Evolutionary conservation across 2,113 vertebrate genomes (phyloP).

Genomic region (Passer montanus): DNA sequence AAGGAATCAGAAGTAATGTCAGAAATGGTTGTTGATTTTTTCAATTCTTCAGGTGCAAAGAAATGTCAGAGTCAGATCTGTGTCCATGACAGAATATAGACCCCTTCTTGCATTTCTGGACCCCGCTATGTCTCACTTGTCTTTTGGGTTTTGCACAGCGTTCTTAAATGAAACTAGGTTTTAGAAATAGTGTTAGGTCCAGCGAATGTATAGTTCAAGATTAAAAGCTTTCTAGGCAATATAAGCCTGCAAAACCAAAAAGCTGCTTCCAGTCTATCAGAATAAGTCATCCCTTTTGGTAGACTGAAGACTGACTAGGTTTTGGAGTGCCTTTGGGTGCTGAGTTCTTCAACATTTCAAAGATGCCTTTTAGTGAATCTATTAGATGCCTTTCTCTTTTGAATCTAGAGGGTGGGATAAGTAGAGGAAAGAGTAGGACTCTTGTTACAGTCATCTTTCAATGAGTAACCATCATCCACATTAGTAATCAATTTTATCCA

Average conservation of each 20-base stretch:
- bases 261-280: background rate
- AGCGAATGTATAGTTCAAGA: background rate
- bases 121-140: background rate
- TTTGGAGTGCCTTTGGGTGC: background rate
- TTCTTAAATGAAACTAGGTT: background rate
- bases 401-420: background rate
- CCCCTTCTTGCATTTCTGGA: background rate
- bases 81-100: background rate
- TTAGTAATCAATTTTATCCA: background rate
- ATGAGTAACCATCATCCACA: background rate
- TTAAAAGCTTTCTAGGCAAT: background rate
- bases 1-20: background rate
- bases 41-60: background rate
- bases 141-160: background rate
- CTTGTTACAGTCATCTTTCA: background rate
- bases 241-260: background rate
- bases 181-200: background rate
- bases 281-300: background rate
- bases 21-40: background rate
- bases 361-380: background rate
- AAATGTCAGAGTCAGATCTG: background rate
- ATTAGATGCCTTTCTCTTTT: background rate
- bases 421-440: background rate
- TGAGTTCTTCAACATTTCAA: background rate
- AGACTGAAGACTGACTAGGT: background rate